Evolutionary conservation across 2,797 vertebrate genomes (phyloP).

Genomic region (Mionectes olivaceus): DNA sequence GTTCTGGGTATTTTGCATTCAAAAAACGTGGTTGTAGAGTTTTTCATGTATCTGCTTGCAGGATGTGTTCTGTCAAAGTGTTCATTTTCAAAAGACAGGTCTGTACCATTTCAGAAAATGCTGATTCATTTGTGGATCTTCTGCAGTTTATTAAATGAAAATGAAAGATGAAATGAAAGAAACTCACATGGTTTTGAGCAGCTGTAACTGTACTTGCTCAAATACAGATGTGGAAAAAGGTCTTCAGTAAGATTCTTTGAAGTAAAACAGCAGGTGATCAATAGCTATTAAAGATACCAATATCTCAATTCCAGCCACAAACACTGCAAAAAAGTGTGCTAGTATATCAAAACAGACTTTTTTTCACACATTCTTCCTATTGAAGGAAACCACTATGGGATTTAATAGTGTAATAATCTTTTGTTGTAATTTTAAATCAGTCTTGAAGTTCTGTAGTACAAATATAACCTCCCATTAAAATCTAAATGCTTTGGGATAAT

Average conservation of each 20-base stretch:
- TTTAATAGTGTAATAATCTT: not conserved
- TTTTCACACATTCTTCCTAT: not conserved
- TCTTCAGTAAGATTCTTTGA: not conserved
- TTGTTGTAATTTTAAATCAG: slow-evolving; percentile 20
- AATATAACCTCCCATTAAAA: slow-evolving; percentile 25
- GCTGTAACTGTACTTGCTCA: not conserved
- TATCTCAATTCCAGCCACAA: not conserved
- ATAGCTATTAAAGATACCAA: not conserved
- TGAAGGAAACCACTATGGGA: not conserved
- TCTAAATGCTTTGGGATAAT: not conserved
- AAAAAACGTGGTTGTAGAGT: not conserved
- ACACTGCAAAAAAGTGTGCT: not conserved
- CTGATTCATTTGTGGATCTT: not conserved
- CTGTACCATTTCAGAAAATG: not conserved
- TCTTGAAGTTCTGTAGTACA: not conserved
- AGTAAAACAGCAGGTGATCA: slow-evolving; percentile 35
- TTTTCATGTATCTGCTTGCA: not conserved
- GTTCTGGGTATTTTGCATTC: not conserved
- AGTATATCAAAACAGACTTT: not conserved
- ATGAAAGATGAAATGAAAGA: not conserved
- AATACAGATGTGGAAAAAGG: not conserved
- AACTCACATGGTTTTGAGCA: not conserved
- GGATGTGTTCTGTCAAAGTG: not conserved
- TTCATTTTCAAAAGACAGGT: not conserved
- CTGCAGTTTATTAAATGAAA: not conserved